Evolutionary conservation across 2,797 vertebrate genomes (phyloP), one percentile per base, ranked within the genome.

Genomic region (Sebastes baramenuke): DNA sequence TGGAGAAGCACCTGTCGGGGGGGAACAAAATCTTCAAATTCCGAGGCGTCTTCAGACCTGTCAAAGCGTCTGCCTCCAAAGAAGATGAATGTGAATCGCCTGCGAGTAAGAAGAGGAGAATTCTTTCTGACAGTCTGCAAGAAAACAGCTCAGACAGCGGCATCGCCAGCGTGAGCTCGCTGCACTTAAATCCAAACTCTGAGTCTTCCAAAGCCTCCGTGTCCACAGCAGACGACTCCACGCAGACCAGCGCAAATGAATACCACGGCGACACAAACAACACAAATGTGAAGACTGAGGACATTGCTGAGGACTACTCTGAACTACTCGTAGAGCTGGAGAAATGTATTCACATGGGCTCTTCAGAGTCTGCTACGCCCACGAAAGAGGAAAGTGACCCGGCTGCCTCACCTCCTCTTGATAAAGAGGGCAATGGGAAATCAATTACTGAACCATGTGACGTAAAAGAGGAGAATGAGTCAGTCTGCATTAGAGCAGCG

Each of bases 1-100:
- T 99, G 98, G 98, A 99, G 78, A 99, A 99, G 87, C 99, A 99
- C 83, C 93, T 97, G 77, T 95, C 94, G 0, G 96, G 95, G 1
- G 95, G 96, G 56, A 98, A 90, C 88, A 96, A 96, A 92, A 97
- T 98, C 42, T 98, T 98, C 85, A 96, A 97, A 73, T 99, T 99
- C 93, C 95, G 97, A 49, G 96, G 97, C 0, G 99, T 98, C 69
- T 93, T 96, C 80, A 96, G 99, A 81, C 99, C 99, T 0, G 92
- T 96, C 0, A 68, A 84, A 83, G 85, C 81, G 3, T 91, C 93
- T 18, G 75, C 76, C 13, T 88, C 92, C 78, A 94, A 90, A 82
- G 96, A 95, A 77, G 94, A 96, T 72, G 89, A 93, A 81, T 94
- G 93, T 77, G 93, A 95, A 73, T 91, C 87, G 10, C 96, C 96